Percentiles rank a stretch among this genome's conserved stretches.
These are phyloP conservation scores for Seira ritae DNA, from an alignment of 2,888 invertebrate genomes.

Conservation along the genomic window DNA sequence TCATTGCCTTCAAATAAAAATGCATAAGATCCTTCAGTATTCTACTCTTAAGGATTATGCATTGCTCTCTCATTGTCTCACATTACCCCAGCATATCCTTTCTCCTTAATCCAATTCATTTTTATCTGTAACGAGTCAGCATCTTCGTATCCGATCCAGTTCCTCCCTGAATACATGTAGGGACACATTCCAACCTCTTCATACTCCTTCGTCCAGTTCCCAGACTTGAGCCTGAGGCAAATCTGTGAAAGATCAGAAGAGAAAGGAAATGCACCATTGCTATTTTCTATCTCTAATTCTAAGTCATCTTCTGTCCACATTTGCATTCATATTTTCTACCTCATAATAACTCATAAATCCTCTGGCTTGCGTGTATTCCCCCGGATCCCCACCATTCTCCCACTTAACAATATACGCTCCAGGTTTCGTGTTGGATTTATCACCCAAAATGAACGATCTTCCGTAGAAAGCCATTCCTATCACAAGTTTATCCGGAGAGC, in stretches of 20 bases:
- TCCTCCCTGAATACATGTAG: constrained; percentile 86
- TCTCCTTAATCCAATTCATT: constrained; percentile 89
- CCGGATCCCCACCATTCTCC: constrained; percentile 84
- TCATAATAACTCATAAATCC: constrained; percentile 93
- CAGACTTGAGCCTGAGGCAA: constrained; percentile 84
- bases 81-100: constrained; percentile 64
- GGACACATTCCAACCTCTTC: constrained; percentile 89
- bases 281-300: neutral
- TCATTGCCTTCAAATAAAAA: constrained; percentile 55
- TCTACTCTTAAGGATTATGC: neutral
- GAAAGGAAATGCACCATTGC: neutral
- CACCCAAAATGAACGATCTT: constrained; percentile 87
- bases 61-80: neutral
- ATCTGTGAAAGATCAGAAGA: constrained; percentile 78
- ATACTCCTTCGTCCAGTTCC: constrained; percentile 89
- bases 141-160: constrained; percentile 93
- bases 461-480: constrained; percentile 91
- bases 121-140: constrained; percentile 88
- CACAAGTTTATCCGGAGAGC: constrained; percentile 89
- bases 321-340: constrained; percentile 77
- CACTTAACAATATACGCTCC: constrained; percentile 77
- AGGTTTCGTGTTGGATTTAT: constrained; percentile 79
- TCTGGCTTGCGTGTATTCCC: constrained; percentile 89
- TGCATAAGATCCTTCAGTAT: neutral
- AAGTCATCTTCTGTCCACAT: neutral